These are phyloP conservation scores for Patella caerulea DNA, from an alignment of 2,888 invertebrate species.

Conservation along the genomic window DNA sequence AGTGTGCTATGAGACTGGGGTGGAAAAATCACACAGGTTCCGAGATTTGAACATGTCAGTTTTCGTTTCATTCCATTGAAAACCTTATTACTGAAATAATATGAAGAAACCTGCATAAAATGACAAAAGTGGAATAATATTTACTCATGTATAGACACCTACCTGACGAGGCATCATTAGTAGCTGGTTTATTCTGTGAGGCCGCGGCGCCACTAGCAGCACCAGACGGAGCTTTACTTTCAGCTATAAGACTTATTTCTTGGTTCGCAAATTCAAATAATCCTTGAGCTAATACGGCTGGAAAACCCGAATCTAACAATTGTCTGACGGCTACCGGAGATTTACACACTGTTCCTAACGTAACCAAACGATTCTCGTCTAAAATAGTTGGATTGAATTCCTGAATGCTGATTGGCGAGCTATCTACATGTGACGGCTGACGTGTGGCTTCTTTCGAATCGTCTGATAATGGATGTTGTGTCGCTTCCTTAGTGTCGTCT, in stretches of 20 bases:
- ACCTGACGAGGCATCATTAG: too few species aligned
- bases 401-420: constrained; percentile 44
- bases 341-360: constrained; percentile 85
- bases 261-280: constrained; percentile 67
- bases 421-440: constrained; percentile 32
- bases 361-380: constrained; percentile 77
- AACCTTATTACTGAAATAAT: too few species aligned
- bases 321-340: constrained; percentile 84
- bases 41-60: too few species aligned
- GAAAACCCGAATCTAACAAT: constrained; percentile 83
- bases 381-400: constrained; percentile 61
- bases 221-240: neutral
- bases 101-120: too few species aligned
- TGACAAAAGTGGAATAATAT: too few species aligned
- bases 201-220: neutral
- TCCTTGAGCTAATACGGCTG: constrained; percentile 66
- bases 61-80: too few species aligned
- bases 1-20: too few species aligned
- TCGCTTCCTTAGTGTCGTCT: constrained; percentile 72
- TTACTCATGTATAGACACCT: too few species aligned
- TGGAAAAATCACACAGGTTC: too few species aligned
- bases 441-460: constrained; percentile 60
- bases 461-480: constrained; percentile 68
- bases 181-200: constrained; percentile 1
- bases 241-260: constrained; percentile 45